Conservation (phyloP, 2,888 invertebrate genomes). For the Athalia cordata region DNA sequence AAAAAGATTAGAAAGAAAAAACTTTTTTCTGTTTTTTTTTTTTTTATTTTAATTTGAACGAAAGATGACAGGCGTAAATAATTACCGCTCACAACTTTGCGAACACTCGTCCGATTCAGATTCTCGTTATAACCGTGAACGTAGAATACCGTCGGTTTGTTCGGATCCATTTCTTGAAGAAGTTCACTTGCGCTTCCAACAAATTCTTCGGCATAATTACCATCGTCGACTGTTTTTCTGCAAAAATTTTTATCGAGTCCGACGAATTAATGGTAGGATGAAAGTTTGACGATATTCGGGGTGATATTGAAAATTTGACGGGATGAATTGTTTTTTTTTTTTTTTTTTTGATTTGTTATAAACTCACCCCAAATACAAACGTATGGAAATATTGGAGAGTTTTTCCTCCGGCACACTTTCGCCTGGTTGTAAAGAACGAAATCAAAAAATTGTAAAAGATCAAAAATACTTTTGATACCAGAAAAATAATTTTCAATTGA, state of each 20-base stretch:
- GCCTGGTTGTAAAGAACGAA: not conserved
- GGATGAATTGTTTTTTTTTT: not conserved
- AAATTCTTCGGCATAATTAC: slow-evolving; percentile 49
- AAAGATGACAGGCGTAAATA: too few relatives aligned
- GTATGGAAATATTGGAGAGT: slow-evolving; percentile 51
- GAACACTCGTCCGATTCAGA: slow-evolving; percentile 68
- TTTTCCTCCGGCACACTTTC: not conserved
- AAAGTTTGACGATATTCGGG: not conserved
- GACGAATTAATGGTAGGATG: not conserved
- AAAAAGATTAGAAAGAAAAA: too few relatives aligned
- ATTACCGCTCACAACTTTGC: slow-evolving; percentile 64
- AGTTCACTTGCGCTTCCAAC: slow-evolving; percentile 49
- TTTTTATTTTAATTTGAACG: too few relatives aligned
- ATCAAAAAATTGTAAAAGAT: not conserved
- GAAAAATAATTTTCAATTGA: not conserved
- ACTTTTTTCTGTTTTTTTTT: too few relatives aligned
- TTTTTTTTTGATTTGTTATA: not conserved
- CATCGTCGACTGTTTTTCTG: slow-evolving; percentile 41
- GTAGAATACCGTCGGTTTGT: slow-evolving; percentile 70
- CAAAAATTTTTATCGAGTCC: not conserved
- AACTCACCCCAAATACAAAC: slow-evolving; percentile 55
- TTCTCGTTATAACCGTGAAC: slow-evolving; percentile 74
- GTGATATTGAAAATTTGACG: not conserved
- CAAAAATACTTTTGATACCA: not conserved
- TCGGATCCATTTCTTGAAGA: slow-evolving; percentile 48